Evolutionary conservation across 2,113 vertebrate genomes (phyloP), one percentile per base, ranked within the genome.

Genomic region (Halcyon malimbica): DNA sequence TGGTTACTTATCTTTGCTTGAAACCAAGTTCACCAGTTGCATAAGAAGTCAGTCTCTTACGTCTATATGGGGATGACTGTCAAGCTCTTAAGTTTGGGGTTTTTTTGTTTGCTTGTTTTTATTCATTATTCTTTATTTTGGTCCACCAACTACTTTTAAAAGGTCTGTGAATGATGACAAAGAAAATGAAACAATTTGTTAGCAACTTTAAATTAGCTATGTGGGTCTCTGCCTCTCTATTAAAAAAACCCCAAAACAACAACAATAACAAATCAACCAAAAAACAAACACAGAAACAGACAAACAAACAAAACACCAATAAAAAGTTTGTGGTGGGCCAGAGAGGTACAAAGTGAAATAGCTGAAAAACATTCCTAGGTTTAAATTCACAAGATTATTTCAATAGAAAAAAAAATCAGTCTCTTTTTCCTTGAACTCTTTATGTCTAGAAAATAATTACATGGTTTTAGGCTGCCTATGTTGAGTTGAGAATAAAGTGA

Each of bases 401-500:
- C 62, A 84, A 31, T 18, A 70, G 9, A 33, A 84, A 80, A 89
- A 89, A 51, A 68, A 60, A 3, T 50, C 8, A 8, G 5, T 71
- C 26, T 51, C 41, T 81, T 42, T 76, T 93, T 64, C 20, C 67
- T 69, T 63, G 28, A 92, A 90, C 29, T 81, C 80, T 83, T 89
- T 31, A 73, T 1, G 4, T 84, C 39, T 86, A 60, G 50, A 68
- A 87, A 89, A 79, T 94, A 97, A 96, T 90, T 87, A 80, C 41
- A 86, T 71, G 60, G 71, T 41, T 92, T 92, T 93, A 82, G 41
- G 42, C n/a, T 92, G 68, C 37, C 50, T 94, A 2, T 80, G 33
- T 31, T 78, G 90, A 81, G 77, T 53, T 65, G 62, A 95, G 73
- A 68, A 82, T 90, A 71, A 90, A 93, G 44, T 56, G 62, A 94